These are phyloP conservation scores for Sialia sialis DNA, from an alignment of 2,113 vertebrate genomes.

Conservation along the genomic window DNA sequence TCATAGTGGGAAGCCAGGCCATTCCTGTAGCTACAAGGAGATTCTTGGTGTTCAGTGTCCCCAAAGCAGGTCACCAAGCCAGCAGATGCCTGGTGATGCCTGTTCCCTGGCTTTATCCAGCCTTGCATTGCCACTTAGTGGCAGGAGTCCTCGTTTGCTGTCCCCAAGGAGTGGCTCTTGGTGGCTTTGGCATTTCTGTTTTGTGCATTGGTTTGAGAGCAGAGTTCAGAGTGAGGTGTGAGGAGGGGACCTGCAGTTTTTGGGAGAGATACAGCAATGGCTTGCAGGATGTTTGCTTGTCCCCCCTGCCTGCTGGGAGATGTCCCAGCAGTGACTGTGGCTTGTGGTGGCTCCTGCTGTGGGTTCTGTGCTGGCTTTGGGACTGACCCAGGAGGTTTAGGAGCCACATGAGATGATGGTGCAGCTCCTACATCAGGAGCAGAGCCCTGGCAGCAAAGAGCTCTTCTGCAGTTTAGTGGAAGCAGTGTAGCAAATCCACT, in stretches of 20 bases:
- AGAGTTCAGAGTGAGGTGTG: not conserved
- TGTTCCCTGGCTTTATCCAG: not conserved
- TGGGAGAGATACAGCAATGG: not conserved
- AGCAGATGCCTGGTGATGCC: not conserved
- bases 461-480: not conserved
- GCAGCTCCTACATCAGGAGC: not conserved
- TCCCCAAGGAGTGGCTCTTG: not conserved
- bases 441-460: not conserved
- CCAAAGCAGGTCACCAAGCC: not conserved
- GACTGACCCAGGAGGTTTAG: not conserved
- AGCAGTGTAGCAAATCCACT: not conserved
- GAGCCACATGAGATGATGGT: accelerated
- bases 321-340: accelerated
- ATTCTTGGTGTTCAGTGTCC: not conserved
- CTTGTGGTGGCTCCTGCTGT: not conserved
- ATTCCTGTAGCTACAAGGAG: not conserved
- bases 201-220: not conserved
- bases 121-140: constrained; percentile 52
- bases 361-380: not conserved
- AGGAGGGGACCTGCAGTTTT: not conserved
- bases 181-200: not conserved
- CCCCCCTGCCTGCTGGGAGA: not conserved
- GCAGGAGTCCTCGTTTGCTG: not conserved
- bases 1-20: not conserved
- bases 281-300: not conserved